Evolutionary conservation across 2,888 invertebrate genomes (phyloP).

Genomic region (Emmelina monodactyla): DNA sequence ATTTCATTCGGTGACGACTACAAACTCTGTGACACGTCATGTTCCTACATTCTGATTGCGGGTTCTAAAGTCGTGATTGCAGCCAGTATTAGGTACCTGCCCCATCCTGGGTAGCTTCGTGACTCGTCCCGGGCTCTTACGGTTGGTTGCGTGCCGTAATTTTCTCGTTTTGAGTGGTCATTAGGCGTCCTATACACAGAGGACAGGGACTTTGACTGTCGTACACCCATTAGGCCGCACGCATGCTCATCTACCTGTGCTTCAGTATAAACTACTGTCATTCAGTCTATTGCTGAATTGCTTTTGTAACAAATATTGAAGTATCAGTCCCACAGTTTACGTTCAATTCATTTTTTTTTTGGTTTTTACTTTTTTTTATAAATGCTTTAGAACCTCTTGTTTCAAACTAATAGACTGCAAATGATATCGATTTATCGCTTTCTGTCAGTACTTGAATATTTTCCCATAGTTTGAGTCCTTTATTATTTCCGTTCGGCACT

Average conservation of each 20-base stretch:
- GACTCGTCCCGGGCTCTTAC: constrained; percentile 40
- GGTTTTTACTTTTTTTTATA: not conserved
- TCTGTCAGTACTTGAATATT: too few species aligned
- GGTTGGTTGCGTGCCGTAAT: constrained; percentile 42
- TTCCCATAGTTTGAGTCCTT: too few species aligned
- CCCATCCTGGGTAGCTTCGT: constrained; percentile 31
- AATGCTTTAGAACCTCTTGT: too few species aligned
- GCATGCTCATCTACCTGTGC: not conserved
- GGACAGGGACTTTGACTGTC: constrained; percentile 30
- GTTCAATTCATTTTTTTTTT: not conserved
- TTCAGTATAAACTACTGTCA: not conserved
- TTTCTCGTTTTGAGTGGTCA: constrained; percentile 57
- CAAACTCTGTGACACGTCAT: too few species aligned
- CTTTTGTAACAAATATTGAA: not conserved
- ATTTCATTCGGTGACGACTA: too few species aligned
- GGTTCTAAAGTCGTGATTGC: too few species aligned
- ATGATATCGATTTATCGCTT: too few species aligned
- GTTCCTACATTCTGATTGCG: too few species aligned
- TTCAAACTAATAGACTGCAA: too few species aligned
- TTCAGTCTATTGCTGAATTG: not conserved
- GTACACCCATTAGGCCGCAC: constrained; percentile 31
- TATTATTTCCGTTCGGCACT: too few species aligned
- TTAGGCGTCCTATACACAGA: constrained; percentile 51
- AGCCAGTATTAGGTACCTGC: too few species aligned
- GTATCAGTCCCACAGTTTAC: not conserved